Percentiles rank a stretch among this genome's conserved stretches.
Conservation (phyloP, 2,113 vertebrate genomes). For the Datnioides undecimradiatus region DNA sequence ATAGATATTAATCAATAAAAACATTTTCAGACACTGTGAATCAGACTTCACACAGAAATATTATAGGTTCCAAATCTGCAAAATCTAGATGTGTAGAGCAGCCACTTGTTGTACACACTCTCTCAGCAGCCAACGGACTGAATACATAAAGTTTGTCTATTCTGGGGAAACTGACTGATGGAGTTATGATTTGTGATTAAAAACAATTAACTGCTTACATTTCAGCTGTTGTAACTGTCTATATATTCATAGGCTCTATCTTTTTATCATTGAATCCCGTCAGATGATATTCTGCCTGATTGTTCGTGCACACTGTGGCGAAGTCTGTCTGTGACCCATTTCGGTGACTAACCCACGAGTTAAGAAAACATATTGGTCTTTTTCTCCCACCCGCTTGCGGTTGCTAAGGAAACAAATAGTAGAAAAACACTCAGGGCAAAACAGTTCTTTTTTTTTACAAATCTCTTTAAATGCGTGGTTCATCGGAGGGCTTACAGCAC, state of each 20-base stretch:
- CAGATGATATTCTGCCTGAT: not conserved
- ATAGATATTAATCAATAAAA: no score
- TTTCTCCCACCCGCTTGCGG: constrained; percentile 12
- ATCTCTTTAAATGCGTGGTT: constrained; percentile 2
- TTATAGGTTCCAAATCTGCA: no score
- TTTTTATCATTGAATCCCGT: not conserved
- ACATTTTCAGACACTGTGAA: no score
- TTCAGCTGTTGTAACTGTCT: not conserved
- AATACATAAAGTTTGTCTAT: no score
- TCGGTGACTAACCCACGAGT: constrained; percentile 14
- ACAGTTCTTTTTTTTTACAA: not conserved
- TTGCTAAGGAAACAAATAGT: constrained; percentile 31
- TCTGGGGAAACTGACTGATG: not conserved
- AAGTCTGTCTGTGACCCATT: constrained; percentile 15
- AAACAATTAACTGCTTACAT: not conserved
- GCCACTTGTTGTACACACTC: no score
- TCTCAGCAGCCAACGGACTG: no score
- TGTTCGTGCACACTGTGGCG: not conserved
- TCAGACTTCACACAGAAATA: no score
- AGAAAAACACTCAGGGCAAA: constrained; percentile 2
- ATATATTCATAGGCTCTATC: not conserved
- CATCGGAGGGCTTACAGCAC: not conserved
- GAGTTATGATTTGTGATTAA: not conserved
- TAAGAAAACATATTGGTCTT: not conserved
- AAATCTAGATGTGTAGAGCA: no score